Base-by-base conservation (phyloP, 2,113 vertebrate species). In the Platichthys flesus region DNA sequence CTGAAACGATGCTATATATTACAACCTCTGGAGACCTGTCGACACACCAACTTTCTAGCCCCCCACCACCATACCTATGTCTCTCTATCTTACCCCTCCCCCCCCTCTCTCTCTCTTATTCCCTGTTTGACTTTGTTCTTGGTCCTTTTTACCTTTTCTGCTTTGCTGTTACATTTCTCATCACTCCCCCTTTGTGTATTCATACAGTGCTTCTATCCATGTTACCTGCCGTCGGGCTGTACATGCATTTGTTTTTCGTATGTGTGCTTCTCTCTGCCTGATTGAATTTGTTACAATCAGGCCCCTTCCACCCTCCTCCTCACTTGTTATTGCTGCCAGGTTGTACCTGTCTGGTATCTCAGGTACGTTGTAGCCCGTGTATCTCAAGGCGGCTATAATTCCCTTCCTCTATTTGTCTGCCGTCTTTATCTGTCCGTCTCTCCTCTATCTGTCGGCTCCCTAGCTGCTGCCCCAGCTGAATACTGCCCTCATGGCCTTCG, bases 1-100 rank as follows among this genome's bases (percentile, higher is more conserved):
- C 88, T 92, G 90, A 92, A 92, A 93, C 71, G 67, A 87, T 86
- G 91, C 86, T 90, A 91, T 92, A 91, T 90, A 90, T 92, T 91
- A 88, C 86, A 91, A 88, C 89, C 90, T 90, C 90, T 59, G 76
- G 91, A 93, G 92, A 87, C 89, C 86, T 90, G 88, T 89, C 86
- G 60, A 62, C 89, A 85, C 86, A 83, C 67, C 73, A 52, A 77
- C 84, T 81, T 79, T 78, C 73, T 72, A 67, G 73, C 81, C 76
- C 71, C 37, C 42, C 65, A 40, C 74, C 76, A 10, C 62, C 69
- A 35, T 66, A 64, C 47, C 78, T 59, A 26, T 42, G 10, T 42
- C 40, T 42, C 40, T 42, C 37, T 12, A 12, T 42, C 40, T 12
- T 10, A 75, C 76, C 56, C 51, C 47, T 49, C n/a, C n/a, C n/a